These are phyloP conservation scores for Herpailurus yagouaroundi DNA, from an alignment of 2,113 vertebrate species.

Conservation along the genomic window DNA sequence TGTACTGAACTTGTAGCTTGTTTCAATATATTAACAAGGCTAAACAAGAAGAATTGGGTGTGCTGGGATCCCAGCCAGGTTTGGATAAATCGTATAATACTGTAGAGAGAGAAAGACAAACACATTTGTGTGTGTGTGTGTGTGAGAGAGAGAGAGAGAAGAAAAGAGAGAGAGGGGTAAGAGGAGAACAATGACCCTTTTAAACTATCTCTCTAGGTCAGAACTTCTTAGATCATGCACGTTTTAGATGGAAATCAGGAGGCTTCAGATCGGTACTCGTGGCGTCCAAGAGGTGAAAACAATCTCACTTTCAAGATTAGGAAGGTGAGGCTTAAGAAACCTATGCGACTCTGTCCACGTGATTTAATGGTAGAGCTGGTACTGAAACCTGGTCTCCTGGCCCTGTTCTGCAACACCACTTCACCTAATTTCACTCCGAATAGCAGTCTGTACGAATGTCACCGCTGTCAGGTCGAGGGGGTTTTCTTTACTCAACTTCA, in stretches of 20 bases:
- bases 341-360: background rate
- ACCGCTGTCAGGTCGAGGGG: background rate
- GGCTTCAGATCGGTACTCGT: background rate
- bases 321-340: background rate
- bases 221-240: background rate
- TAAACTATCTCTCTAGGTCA: background rate
- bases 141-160: background rate
- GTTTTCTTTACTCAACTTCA: background rate
- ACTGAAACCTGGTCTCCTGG: background rate
- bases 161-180: background rate
- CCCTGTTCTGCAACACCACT: background rate
- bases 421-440: background rate
- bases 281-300: background rate
- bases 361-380: background rate
- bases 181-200: background rate
- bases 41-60: background rate
- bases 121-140: background rate
- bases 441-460: background rate
- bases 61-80: background rate
- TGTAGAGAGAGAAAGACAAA: background rate
- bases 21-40: background rate
- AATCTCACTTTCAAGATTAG: background rate
- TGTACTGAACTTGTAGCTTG: background rate
- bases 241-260: background rate
- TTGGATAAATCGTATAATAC: background rate